A percentile compares a stretch with the other conserved stretches of the same genome.
These are phyloP conservation scores for Oligia strigilis DNA, from an alignment of 2,888 invertebrate genomes.

Conservation along the genomic window DNA sequence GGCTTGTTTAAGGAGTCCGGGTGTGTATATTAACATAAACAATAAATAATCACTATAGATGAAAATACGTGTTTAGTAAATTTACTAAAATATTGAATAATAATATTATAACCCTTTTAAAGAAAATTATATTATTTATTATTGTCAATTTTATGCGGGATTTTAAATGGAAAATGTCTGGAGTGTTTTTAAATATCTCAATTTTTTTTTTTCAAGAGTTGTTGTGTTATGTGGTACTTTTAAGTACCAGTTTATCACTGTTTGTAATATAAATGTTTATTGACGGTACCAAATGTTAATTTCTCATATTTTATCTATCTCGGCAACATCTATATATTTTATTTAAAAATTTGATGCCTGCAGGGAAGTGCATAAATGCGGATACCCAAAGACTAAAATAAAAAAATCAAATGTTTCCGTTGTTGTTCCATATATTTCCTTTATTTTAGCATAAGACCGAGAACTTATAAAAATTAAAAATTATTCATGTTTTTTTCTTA, in stretches of 20 bases:
- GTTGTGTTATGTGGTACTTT: slow-evolving; percentile 45
- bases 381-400: slow-evolving; percentile 74
- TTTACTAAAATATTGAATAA: slow-evolving; percentile 45
- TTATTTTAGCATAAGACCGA: slow-evolving; percentile 72
- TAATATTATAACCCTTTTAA: slow-evolving; percentile 31
- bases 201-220: slow-evolving; percentile 28
- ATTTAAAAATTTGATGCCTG: slow-evolving; percentile 73
- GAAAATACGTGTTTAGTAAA: slow-evolving; percentile 38
- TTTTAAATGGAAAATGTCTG: slow-evolving; percentile 35
- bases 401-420: slow-evolving; percentile 63
- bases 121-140: slow-evolving; percentile 49
- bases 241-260: slow-evolving; percentile 38
- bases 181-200: slow-evolving; percentile 30
- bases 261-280: slow-evolving; percentile 43
- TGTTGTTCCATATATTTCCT: slow-evolving; percentile 64
- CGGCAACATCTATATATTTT: slow-evolving; percentile 52
- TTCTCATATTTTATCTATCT: slow-evolving; percentile 47
- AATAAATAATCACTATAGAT: slow-evolving; percentile 45
- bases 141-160: slow-evolving; percentile 48
- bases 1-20: not conserved
- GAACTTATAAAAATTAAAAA: slow-evolving; percentile 60
- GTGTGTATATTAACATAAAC: slow-evolving; percentile 32
- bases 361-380: slow-evolving; percentile 87
- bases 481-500: slow-evolving; percentile 62
- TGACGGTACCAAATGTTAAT: slow-evolving; percentile 44